These are phyloP conservation scores for Mirza zaza DNA, from an alignment of 2,113 vertebrate species.

Conservation along the genomic window DNA sequence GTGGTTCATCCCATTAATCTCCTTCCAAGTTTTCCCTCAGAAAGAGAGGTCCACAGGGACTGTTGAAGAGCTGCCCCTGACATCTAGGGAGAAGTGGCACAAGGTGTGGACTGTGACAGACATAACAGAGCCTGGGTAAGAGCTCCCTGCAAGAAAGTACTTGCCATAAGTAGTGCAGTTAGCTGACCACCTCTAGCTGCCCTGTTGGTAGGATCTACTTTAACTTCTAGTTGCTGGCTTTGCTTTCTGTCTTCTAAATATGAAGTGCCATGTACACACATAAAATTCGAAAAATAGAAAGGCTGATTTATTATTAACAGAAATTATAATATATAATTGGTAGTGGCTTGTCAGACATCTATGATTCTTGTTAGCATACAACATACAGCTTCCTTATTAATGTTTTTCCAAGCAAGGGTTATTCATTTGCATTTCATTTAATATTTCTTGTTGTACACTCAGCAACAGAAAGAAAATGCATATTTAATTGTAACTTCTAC, in stretches of 20 bases:
- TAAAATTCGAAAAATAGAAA: neutral
- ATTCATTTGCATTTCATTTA: conserved; percentile 48
- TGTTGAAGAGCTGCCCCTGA: neutral
- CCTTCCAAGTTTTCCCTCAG: neutral
- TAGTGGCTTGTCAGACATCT: conserved; percentile 38
- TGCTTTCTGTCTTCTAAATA: neutral
- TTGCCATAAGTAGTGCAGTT: no score
- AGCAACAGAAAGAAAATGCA: neutral
- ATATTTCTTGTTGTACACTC: neutral
- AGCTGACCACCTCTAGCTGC: neutral
- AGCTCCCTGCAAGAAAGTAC: neutral
- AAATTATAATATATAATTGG: conserved; percentile 38
- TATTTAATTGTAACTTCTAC: conserved; percentile 18
- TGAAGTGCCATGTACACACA: neutral
- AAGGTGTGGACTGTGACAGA: no score
- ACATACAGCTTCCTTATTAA: conserved; percentile 12
- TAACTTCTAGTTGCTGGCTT: neutral
- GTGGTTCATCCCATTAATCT: neutral
- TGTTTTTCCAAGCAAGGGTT: neutral
- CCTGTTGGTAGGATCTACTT: neutral
- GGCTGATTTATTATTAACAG: conserved; percentile 16
- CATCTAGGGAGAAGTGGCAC: neutral
- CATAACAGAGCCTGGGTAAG: neutral
- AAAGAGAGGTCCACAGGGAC: neutral
- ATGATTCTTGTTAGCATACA: neutral